Evolutionary conservation across 2,797 vertebrate genomes (phyloP).

Genomic region (Carduelis carduelis): DNA sequence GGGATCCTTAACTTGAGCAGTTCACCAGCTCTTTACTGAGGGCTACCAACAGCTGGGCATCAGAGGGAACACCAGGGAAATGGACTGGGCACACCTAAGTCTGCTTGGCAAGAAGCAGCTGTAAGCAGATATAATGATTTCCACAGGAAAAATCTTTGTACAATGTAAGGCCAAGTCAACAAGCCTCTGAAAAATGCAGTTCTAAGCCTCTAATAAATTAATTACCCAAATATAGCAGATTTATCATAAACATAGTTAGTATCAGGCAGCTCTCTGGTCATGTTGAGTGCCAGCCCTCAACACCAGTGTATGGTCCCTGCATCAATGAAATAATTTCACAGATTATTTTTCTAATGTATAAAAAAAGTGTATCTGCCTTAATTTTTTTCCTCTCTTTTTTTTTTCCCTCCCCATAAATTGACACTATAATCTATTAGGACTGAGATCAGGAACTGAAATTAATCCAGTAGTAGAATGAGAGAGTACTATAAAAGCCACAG

Average conservation of each 20-base stretch:
- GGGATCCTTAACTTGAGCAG: not conserved
- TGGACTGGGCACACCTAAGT: not conserved
- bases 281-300: not conserved
- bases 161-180: not conserved
- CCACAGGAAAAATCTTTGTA: not conserved
- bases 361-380: not conserved
- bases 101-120: not conserved
- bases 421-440: not conserved
- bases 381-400: not conserved
- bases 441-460: not conserved
- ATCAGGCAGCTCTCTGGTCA: not conserved
- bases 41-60: not conserved
- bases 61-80: not conserved
- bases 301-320: not conserved
- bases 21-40: not conserved
- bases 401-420: not conserved
- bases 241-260: not conserved
- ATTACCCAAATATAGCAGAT: not conserved
- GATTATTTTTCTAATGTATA: not conserved
- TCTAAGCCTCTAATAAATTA: not conserved
- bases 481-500: not conserved
- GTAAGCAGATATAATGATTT: not conserved
- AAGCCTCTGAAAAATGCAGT: not conserved
- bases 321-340: not conserved
- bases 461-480: constrained; percentile 9